Percentiles rank a stretch among this genome's conserved stretches.
Evolutionary conservation across 2,113 vertebrate genomes (phyloP).

Genomic region (Physeter macrocephalus): DNA sequence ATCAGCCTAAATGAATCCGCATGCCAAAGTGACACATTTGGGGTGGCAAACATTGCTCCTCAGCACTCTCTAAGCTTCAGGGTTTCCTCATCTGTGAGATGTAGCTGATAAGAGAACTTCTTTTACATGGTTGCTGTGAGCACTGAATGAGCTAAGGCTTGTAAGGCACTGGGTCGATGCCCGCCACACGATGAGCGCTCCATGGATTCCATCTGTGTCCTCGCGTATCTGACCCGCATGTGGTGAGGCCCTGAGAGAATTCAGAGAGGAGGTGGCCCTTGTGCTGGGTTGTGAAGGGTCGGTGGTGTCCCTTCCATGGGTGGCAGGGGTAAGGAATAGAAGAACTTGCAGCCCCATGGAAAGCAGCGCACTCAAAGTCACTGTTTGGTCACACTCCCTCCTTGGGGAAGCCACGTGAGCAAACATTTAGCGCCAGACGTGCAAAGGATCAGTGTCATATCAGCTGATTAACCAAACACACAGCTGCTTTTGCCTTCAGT

Average conservation of each 20-base stretch:
- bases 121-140: not conserved
- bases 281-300: not conserved
- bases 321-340: not conserved
- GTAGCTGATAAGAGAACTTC: not conserved
- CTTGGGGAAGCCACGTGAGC: not conserved
- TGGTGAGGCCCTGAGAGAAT: not conserved
- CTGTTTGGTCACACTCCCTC: not conserved
- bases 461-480: not conserved
- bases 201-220: fast-evolving
- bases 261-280: not conserved
- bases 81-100: not conserved
- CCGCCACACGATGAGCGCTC: not conserved
- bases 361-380: not conserved
- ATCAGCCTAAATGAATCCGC: not conserved
- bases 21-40: not conserved
- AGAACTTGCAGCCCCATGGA: not conserved
- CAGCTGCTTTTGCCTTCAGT: not conserved
- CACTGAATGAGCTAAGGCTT: not conserved
- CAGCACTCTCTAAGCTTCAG: not conserved
- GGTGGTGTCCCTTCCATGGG: not conserved
- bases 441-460: not conserved
- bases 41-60: not conserved
- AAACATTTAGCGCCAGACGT: not conserved
- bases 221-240: not conserved
- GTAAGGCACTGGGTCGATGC: not conserved